These are phyloP conservation scores for Heliconius eleuchia DNA, from an alignment of 1,140 invertebrate species.

Conservation along the genomic window DNA sequence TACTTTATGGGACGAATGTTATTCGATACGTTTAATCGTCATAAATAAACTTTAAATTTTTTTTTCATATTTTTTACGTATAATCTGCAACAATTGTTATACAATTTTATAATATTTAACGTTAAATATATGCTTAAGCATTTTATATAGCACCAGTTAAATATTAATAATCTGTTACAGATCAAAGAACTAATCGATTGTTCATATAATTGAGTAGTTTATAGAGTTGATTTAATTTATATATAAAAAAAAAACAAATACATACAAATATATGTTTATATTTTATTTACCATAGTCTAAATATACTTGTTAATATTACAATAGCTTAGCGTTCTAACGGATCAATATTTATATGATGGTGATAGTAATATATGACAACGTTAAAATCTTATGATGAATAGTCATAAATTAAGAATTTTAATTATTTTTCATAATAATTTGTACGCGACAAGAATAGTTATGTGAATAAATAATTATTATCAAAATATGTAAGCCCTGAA, in stretches of 20 bases:
- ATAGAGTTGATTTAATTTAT: background rate
- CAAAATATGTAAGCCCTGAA: slow-evolving; percentile 28
- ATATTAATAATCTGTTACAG: background rate
- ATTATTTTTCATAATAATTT: slow-evolving; percentile 42
- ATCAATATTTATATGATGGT: slow-evolving; percentile 36
- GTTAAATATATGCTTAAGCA: background rate
- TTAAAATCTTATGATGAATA: slow-evolving; percentile 42
- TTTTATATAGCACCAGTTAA: background rate
- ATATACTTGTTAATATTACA: slow-evolving; percentile 32
- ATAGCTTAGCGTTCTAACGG: slow-evolving; percentile 33
- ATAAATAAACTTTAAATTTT: too few species aligned
- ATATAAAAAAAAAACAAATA: background rate
- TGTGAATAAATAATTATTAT: slow-evolving; percentile 24
- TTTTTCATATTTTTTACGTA: background rate
- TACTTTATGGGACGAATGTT: background rate
- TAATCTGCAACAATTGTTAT: background rate
- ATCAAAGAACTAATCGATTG: background rate
- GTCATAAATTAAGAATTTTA: slow-evolving; percentile 37
- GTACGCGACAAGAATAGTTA: slow-evolving; percentile 34
- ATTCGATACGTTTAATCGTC: background rate
- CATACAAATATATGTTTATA: background rate
- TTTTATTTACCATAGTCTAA: slow-evolving; percentile 16
- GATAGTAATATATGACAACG: slow-evolving; percentile 40
- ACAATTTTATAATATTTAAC: background rate
- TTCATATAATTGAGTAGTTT: background rate